These are phyloP conservation scores for Phalera bucephala DNA, from an alignment of 2,888 invertebrate species.

Conservation along the genomic window DNA sequence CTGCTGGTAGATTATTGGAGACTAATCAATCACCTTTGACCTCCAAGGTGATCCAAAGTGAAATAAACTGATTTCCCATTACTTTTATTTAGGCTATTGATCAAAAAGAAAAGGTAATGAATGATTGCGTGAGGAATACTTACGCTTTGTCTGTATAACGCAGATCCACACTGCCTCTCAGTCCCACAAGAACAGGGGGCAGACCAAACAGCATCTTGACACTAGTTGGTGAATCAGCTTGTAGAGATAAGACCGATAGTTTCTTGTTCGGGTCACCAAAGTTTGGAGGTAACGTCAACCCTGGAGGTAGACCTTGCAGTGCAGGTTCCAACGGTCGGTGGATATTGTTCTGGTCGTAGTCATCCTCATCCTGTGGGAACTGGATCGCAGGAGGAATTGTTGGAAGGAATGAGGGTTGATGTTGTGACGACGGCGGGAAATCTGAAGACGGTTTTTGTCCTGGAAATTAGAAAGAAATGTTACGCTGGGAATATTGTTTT, in stretches of 20 bases:
- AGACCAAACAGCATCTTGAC: constrained; percentile 92
- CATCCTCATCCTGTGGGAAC: constrained; percentile 62
- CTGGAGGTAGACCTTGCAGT: constrained; percentile 48
- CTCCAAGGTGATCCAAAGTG: no score
- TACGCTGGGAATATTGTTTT: no score
- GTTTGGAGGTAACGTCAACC: constrained; percentile 47
- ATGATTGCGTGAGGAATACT: no score
- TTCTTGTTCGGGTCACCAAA: constrained; percentile 69
- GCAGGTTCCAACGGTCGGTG: constrained; percentile 52
- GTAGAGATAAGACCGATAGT: constrained; percentile 83
- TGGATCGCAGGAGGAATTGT: constrained; percentile 71
- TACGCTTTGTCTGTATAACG: constrained; percentile 91
- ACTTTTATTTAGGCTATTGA: no score
- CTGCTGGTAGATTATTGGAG: no score
- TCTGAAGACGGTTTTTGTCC: constrained; percentile 43
- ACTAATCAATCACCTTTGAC: no score
- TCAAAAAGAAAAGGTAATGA: no score
- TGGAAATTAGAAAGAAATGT: no score
- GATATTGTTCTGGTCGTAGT: constrained; percentile 62
- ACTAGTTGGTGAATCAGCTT: constrained; percentile 90
- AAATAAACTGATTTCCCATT: no score
- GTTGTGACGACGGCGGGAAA: constrained; percentile 36
- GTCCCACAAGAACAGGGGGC: constrained; percentile 91
- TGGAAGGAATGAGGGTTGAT: constrained; percentile 60
- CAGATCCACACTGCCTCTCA: constrained; percentile 93